Evolutionary conservation across 2,113 vertebrate species (phyloP).

Genomic region (Phylloscopus whistleri): DNA sequence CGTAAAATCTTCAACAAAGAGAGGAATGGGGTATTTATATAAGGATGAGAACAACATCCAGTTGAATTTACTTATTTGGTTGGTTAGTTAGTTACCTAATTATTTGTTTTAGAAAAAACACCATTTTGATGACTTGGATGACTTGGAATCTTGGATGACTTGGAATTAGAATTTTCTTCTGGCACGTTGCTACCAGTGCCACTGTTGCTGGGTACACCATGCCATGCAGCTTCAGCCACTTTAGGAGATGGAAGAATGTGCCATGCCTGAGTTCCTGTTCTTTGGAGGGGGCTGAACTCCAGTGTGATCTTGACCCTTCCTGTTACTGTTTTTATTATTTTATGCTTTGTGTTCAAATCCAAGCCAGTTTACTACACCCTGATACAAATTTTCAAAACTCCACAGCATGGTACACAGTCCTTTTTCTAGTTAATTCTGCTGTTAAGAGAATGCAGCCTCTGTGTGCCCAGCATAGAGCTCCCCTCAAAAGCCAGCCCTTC

Average conservation of each 20-base stretch:
- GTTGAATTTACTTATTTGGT: not conserved
- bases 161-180: not conserved
- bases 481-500: not conserved
- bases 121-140: not conserved
- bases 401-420: not conserved
- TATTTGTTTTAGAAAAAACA: not conserved
- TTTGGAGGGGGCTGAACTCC: not conserved
- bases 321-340: not conserved
- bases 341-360: not conserved
- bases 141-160: not conserved
- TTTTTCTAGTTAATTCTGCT: not conserved
- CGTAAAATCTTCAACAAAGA: not conserved
- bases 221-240: not conserved
- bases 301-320: not conserved
- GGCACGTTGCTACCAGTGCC: not conserved
- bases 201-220: rapidly evolving
- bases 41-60: not conserved
- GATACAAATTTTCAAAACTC: not conserved
- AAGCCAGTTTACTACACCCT: not conserved
- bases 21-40: not conserved
- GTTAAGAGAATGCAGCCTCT: rapidly evolving
- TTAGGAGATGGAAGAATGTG: not conserved
- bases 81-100: not conserved
- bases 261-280: rapidly evolving
- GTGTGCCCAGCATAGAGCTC: rapidly evolving